Conservation (phyloP, 92 coral and sea anemone genomes). For the Muricea muricata region DNA sequence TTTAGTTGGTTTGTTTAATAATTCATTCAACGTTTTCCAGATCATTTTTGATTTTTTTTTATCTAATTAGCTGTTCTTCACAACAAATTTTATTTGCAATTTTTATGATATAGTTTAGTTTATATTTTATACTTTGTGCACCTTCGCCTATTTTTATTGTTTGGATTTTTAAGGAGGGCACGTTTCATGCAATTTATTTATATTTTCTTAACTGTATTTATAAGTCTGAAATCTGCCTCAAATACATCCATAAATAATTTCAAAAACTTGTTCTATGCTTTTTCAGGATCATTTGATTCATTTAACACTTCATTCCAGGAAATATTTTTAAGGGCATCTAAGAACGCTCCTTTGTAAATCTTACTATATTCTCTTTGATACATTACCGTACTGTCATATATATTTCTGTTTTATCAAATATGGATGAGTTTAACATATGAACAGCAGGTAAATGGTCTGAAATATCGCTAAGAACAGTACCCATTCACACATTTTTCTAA, state of each 20-base stretch:
- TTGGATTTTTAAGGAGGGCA: too few species aligned
- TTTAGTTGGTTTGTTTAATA: too few species aligned
- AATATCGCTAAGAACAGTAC: neutral
- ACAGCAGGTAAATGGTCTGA: neutral
- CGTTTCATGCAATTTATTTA: too few species aligned
- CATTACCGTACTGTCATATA: too few species aligned
- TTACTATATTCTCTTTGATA: neutral
- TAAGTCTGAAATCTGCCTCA: neutral
- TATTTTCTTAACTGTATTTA: too few species aligned
- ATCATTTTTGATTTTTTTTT: too few species aligned
- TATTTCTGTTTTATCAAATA: neutral
- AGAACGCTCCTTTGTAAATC: neutral
- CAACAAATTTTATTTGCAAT: too few species aligned
- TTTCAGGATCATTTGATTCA: neutral
- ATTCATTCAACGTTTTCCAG: too few species aligned
- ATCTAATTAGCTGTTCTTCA: too few species aligned
- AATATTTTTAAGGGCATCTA: neutral
- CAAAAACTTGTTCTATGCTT: neutral
- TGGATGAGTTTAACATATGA: neutral
- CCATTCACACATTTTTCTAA: neutral
- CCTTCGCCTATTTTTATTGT: too few species aligned
- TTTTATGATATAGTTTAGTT: too few species aligned
- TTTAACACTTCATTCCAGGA: neutral
- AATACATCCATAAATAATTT: neutral
- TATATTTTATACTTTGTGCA: too few species aligned